phyloP scores from a whole-genome alignment of 2,888 invertebrate genomes.

The Pseudolycoriella hygida region DNA sequence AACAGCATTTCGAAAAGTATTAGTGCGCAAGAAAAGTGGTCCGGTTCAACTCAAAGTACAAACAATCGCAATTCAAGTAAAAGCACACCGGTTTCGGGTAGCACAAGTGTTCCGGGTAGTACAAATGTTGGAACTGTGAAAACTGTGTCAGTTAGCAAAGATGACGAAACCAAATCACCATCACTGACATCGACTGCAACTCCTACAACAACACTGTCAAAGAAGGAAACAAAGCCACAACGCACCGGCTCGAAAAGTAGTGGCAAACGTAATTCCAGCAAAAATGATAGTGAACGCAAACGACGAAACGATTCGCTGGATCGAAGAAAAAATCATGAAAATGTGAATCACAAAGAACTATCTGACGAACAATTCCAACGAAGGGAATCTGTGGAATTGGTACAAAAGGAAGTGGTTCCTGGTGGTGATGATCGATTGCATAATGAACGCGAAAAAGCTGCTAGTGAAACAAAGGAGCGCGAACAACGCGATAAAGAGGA shows the following conservation, averaged over 20 bases:
- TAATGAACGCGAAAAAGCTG: slow-evolving; percentile 15
- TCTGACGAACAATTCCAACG: slow-evolving; percentile 14
- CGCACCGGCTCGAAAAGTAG: neutral
- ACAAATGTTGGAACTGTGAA: slow-evolving; percentile 24
- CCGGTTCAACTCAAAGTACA: slow-evolving; percentile 1
- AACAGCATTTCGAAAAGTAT: slow-evolving; percentile 23
- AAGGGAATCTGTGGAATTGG: slow-evolving; percentile 11
- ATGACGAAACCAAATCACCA: neutral
- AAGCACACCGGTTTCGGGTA: slow-evolving; percentile 26
- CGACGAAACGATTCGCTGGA: slow-evolving; percentile 6
- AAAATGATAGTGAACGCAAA: slow-evolving; percentile 3
- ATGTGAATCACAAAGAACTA: neutral
- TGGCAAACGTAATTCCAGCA: slow-evolving; percentile 2
- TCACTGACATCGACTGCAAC: no score
- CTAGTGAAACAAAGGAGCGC: neutral
- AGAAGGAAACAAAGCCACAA: neutral
- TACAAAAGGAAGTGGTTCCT: slow-evolving; percentile 13
- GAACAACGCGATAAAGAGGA: slow-evolving; percentile 9
- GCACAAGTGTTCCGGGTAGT: slow-evolving; percentile 27
- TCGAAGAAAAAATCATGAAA: slow-evolving; percentile 7
- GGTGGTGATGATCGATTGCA: slow-evolving; percentile 18
- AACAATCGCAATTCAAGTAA: slow-evolving; percentile 18
- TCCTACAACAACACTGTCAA: no score
- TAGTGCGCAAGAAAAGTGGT: slow-evolving; percentile 20
- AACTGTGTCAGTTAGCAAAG: neutral